Base-by-base conservation (phyloP, 2,113 vertebrate species). In the Leptosomus discolor region DNA sequence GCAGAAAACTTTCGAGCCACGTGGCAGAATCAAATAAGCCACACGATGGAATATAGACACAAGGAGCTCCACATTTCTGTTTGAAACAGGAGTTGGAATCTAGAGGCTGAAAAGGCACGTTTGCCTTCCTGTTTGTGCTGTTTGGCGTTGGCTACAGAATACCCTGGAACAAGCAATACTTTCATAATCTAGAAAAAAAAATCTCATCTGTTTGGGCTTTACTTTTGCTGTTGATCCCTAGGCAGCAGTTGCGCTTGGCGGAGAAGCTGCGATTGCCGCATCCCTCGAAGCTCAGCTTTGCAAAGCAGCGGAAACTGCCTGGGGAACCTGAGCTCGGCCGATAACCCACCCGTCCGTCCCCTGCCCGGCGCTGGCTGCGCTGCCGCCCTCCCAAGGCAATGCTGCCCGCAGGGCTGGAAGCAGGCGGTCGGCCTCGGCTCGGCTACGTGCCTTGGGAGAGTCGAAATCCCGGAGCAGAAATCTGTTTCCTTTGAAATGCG, bases 1-100 rank as follows among this genome's bases (percentile, higher is more conserved):
- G 37, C 51, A n/a, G 51, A 57, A 57, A 64, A 15, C 43, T 74
- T 70, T 39, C 30, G 41, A 36, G 39, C 37, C 57, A 30, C 3
- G 5, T 4, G 19, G 71, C 24, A 46, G 36, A 53, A 53, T 30
- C 13, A 45, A 39, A 9, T 8, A 13, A 65, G 23, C 30, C 29
- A 3, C 29, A 6, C 4, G 9, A 15, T 2, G 7, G 41, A 32
- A 7, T 6, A 19, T 0, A 8, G 48, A 16, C 6, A 10, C 41
- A 29, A 27, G 50, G 41, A 63, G 48, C 46, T 32, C 24, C 26
- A 6, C 2, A 0, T 18, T 22, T 30, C 46, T 37, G 30, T 13
- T 67, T 30, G 4, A 19, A 36, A 18, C 23, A 9, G 64, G 80
- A 65, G 29, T 29, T 30, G 53, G 30, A 54, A 54, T 30, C 11